A percentile compares a stretch with the other conserved stretches of the same genome.
Conservation (phyloP, 2,113 vertebrate species). For the Plestiodon gilberti region DNA sequence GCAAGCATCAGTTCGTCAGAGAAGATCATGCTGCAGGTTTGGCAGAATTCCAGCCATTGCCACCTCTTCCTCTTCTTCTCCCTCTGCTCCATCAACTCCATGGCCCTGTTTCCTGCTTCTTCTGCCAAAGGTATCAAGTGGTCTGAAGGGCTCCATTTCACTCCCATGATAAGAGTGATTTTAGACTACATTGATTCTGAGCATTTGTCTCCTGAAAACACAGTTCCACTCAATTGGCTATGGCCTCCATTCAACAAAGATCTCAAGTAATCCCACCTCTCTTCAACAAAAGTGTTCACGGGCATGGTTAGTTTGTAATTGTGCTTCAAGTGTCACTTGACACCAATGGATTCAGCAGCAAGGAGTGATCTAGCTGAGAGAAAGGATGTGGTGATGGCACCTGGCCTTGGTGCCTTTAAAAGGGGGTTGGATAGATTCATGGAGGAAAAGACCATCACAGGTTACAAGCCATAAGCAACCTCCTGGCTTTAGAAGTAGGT, state of each 20-base stretch:
- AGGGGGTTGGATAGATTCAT: too few species aligned
- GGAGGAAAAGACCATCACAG: too few species aligned
- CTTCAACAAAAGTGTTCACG: not conserved
- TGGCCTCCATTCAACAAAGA: not conserved
- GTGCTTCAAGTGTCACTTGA: not conserved
- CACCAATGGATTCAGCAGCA: not conserved
- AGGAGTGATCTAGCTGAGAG: not conserved
- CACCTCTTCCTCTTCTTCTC: too few species aligned
- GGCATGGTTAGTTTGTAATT: not conserved
- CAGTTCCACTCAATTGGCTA: not conserved
- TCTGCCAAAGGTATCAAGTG: not conserved
- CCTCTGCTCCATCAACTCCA: not conserved
- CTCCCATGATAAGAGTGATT: slow-evolving; percentile 40
- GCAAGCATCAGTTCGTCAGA: too few species aligned
- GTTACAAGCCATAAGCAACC: too few species aligned
- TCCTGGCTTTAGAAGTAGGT: too few species aligned
- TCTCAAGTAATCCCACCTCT: not conserved
- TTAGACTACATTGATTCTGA: not conserved
- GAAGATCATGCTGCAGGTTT: too few species aligned
- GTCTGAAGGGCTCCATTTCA: slow-evolving; percentile 40
- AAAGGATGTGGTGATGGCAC: too few species aligned
- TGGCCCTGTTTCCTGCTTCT: not conserved
- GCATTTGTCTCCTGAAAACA: slow-evolving; percentile 2
- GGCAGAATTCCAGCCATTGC: too few species aligned
- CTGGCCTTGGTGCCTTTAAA: too few species aligned